phyloP scores from a whole-genome alignment of 2,888 invertebrate genomes.

The Callimorpha dominula region DNA sequence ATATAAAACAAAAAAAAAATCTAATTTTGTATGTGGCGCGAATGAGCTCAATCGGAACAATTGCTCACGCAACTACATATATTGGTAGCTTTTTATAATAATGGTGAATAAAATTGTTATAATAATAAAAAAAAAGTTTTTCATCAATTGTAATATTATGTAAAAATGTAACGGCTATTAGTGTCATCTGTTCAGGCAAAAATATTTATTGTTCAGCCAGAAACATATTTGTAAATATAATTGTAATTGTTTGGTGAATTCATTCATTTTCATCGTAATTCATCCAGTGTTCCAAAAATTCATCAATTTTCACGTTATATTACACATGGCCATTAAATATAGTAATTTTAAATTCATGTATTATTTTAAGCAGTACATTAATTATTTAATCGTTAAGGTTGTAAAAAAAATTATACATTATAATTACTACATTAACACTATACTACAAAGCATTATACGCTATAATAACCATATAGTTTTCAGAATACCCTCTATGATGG shows the following conservation, averaged over 20 bases:
- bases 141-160: background rate
- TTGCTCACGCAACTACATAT: constrained; percentile 64
- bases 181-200: background rate
- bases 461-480: background rate
- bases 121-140: background rate
- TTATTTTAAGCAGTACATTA: background rate
- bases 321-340: background rate
- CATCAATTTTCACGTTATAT: background rate
- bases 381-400: background rate
- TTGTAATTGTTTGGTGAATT: background rate
- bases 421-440: too few species aligned
- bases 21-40: constrained; percentile 12
- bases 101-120: constrained; percentile 17
- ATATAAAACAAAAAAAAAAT: background rate
- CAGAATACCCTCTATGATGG: background rate
- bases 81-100: constrained; percentile 63
- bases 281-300: background rate
- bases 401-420: background rate
- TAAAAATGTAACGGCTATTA: background rate
- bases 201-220: background rate
- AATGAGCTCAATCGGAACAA: constrained; percentile 69
- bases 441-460: too few species aligned
- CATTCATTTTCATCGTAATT: background rate
- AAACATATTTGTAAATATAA: background rate
- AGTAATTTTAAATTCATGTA: background rate